Evolutionary conservation across 1,140 invertebrate genomes (phyloP), one percentile per base, ranked within the genome.

Genomic region (Calliphora vicina): DNA sequence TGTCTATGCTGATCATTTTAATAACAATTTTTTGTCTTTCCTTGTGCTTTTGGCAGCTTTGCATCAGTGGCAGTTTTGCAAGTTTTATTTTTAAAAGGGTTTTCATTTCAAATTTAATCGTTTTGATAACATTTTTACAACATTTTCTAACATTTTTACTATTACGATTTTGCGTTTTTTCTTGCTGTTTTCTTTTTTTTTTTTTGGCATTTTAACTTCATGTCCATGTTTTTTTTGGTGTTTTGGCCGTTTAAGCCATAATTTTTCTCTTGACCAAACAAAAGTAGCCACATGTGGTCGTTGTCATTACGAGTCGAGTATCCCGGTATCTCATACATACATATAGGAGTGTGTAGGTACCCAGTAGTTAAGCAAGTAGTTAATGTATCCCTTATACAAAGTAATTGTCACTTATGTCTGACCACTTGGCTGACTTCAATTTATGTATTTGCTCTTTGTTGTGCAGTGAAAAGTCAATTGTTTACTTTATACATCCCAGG

Each of bases 81-180:
- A 43, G 35, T 42, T 42, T 76, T 76, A 10, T 20, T 20, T 20
- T 78, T 45, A 78, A 78, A 78, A 78, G 74, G 74, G 35, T 78
- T 78, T 78, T 78, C 74, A 78, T 78, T 78, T 78, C 74, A 42
- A 78, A 78, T 78, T 78, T 78, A 78, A 78, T 78, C 74, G 74
- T 45, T 78, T 43, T 78, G 74, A 78, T 78, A 78, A 78, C 74
- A 45, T 43, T 78, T 78, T 78, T 29, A 78, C 74, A 78, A 78
- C 74, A 78, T 78, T 78, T 78, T 78, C 74, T 78, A 78, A 78
- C 74, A 78, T 78, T 78, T 78, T 78, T 78, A 78, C 74, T 78
- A 78, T 78, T 78, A 26, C 74, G n/a, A 20, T 8, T 67, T 67
- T 17, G 1, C 12, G 15, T 57, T 57, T 57, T 57, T 2, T 57